These are phyloP conservation scores for Calephelis virginiensis DNA, from an alignment of 1,140 invertebrate species.

Conservation along the genomic window DNA sequence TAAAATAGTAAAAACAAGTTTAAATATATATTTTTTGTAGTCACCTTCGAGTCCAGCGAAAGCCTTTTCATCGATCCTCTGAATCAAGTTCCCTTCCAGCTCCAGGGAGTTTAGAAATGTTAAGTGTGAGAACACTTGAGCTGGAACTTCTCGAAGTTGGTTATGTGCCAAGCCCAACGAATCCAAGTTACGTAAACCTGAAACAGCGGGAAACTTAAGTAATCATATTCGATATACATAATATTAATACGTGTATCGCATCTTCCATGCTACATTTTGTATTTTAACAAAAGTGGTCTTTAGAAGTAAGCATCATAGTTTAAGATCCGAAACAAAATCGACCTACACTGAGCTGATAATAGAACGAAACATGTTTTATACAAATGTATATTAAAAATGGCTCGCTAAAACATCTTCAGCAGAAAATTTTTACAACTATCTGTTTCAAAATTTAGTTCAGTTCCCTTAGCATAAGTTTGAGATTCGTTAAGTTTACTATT, in stretches of 20 bases:
- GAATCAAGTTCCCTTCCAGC: slow-evolving; percentile 91
- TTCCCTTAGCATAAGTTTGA: no score
- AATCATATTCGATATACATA: neutral
- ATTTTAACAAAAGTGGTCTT: no score
- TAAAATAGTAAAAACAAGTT: neutral
- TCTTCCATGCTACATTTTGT: neutral
- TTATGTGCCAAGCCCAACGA: slow-evolving; percentile 91
- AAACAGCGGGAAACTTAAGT: slow-evolving; percentile 4
- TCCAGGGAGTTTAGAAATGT: slow-evolving; percentile 89
- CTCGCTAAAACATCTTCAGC: no score
- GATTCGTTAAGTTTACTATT: no score
- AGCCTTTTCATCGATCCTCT: slow-evolving; percentile 87
- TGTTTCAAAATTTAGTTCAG: no score
- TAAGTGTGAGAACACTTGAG: slow-evolving; percentile 89
- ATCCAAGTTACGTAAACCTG: slow-evolving; percentile 88
- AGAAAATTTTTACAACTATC: no score
- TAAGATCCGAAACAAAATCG: no score
- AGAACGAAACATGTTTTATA: no score
- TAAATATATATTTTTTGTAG: neutral
- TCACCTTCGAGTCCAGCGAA: slow-evolving; percentile 92
- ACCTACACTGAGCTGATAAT: no score
- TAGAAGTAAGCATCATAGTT: no score
- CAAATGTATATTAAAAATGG: no score
- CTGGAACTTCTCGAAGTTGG: slow-evolving; percentile 86
- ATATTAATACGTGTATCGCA: no score